A percentile compares a stretch with the other conserved stretches of the same genome.
These are phyloP conservation scores for Willowsia nigromaculata DNA, from an alignment of 2,888 invertebrate species.

Conservation along the genomic window DNA sequence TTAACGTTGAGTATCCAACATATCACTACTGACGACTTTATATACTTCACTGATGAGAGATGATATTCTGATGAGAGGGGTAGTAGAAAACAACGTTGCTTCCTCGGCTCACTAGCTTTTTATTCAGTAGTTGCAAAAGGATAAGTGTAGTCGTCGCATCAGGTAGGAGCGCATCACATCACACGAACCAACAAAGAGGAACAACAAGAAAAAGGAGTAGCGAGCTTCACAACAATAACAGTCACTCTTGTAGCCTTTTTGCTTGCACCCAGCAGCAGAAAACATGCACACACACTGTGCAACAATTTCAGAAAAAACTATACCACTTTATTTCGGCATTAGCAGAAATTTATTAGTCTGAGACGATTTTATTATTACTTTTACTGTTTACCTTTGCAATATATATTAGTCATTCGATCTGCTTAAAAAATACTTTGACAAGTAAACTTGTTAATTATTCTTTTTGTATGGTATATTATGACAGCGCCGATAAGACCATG, in stretches of 20 bases:
- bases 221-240: slow-evolving; percentile 6
- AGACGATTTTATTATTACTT: slow-evolving; percentile 28
- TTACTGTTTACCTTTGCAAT: not conserved
- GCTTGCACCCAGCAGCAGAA: not conserved
- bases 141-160: slow-evolving; percentile 55
- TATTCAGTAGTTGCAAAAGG: slow-evolving; percentile 52
- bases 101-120: slow-evolving; percentile 55
- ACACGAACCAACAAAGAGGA: slow-evolving; percentile 21
- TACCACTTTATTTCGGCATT: slow-evolving; percentile 1
- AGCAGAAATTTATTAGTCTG: slow-evolving; percentile 12
- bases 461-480: not conserved
- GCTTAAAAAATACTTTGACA: slow-evolving; percentile 1
- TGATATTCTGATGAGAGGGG: not conserved
- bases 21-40: slow-evolving; percentile 1
- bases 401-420: slow-evolving; percentile 37
- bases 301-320: not conserved
- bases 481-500: not conserved
- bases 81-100: slow-evolving; percentile 29
- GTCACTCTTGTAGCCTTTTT: not conserved
- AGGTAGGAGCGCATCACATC: slow-evolving; percentile 38
- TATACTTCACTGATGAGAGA: slow-evolving; percentile 55
- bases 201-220: slow-evolving; percentile 47
- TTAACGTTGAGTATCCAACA: not conserved
- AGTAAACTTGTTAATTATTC: slow-evolving; percentile 28
- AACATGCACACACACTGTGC: not conserved